Evolutionary conservation across 2,888 invertebrate species (phyloP).

Genomic region (Crepidodera aurea): DNA sequence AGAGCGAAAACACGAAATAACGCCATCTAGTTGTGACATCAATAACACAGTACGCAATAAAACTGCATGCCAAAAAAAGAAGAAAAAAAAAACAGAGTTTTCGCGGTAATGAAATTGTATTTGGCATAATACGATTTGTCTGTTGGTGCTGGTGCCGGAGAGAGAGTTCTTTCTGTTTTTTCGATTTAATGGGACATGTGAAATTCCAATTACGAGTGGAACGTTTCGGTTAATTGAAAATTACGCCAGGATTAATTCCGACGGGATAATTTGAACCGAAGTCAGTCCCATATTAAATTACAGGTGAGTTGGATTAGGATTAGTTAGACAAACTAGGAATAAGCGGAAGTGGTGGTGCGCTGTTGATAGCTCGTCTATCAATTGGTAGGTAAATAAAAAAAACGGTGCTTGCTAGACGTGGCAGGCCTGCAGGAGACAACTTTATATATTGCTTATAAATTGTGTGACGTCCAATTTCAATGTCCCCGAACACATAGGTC

Average conservation of each 20-base stretch:
- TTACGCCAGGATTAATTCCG: conserved; percentile 28
- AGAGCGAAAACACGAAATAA: no score
- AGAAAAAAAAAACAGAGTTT: neutral
- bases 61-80: no score
- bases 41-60: no score
- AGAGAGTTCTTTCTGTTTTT: conserved; percentile 18
- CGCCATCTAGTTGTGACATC: no score
- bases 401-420: no score
- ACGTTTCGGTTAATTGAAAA: conserved; percentile 31
- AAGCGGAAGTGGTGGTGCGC: no score
- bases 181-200: conserved; percentile 28
- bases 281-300: conserved; percentile 26
- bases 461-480: no score
- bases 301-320: conserved; percentile 21
- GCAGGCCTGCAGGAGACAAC: no score
- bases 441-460: no score
- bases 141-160: neutral
- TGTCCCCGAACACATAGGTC: no score
- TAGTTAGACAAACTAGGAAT: conserved; percentile 16
- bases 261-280: conserved; percentile 26
- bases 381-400: no score
- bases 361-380: neutral
- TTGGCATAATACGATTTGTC: conserved; percentile 5
- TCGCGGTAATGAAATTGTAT: conserved; percentile 14
- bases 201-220: conserved; percentile 26